Percentiles rank a stretch among this genome's conserved stretches.
phyloP scores from a whole-genome alignment of 2,888 invertebrate species.

The Trimorus sp. region DNA sequence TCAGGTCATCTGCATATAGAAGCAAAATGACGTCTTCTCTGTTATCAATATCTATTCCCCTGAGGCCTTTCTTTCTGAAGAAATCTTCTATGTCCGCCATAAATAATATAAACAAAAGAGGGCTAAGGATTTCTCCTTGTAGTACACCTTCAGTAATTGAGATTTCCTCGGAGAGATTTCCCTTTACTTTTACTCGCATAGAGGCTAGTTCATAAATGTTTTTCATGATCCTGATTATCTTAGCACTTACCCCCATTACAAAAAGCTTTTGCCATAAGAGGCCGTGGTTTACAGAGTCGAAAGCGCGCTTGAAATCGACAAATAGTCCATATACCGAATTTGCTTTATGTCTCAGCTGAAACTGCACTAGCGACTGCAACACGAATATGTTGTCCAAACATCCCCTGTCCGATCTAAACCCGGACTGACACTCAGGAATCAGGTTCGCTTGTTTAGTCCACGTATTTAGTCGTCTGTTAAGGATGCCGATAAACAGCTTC shows the following conservation, averaged over 20 bases:
- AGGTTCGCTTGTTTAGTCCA: neutral
- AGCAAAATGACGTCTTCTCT: constrained; percentile 1
- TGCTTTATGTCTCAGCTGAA: neutral
- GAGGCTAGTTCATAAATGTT: constrained; percentile 2
- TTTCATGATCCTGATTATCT: constrained; percentile 4
- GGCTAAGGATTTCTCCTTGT: constrained; percentile 17
- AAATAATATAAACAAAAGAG: constrained; percentile 12
- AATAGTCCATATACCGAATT: constrained; percentile 22
- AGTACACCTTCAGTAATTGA: constrained; percentile 9
- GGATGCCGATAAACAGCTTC: constrained; percentile 6
- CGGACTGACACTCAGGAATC: constrained; percentile 20
- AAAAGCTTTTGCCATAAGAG: constrained; percentile 1
- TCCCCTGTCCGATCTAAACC: constrained; percentile 3
- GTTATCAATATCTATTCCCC: neutral
- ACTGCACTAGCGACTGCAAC: constrained; percentile 8
- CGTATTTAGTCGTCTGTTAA: neutral
- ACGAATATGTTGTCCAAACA: constrained; percentile 14
- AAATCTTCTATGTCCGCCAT: constrained; percentile 17
- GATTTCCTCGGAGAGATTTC: constrained; percentile 8
- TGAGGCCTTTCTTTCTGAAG: constrained; percentile 1
- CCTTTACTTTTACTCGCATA: constrained; percentile 1
- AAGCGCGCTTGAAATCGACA: constrained; percentile 27
- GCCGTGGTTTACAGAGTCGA: constrained; percentile 21
- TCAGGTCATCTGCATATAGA: constrained; percentile 52
- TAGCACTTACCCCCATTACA: neutral